These are phyloP conservation scores for Gonioctena quinquepunctata DNA, from an alignment of 1,140 invertebrate genomes.

Conservation along the genomic window DNA sequence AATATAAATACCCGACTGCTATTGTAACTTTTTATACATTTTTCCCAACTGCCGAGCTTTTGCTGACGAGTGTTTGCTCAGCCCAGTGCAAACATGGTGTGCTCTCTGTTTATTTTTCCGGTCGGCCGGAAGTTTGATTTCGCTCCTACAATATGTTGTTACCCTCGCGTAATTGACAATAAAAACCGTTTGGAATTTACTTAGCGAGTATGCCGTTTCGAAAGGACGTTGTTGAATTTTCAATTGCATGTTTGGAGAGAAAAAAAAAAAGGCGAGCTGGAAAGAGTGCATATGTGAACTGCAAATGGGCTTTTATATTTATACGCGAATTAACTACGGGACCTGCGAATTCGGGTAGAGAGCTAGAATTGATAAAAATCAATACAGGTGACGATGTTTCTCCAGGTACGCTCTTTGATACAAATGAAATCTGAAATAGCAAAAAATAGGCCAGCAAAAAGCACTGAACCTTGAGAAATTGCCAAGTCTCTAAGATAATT, in stretches of 20 bases:
- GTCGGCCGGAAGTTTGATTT: slow-evolving; percentile 33
- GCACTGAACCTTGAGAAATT: too few species aligned
- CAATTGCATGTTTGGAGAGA: not conserved
- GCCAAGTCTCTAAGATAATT: too few species aligned
- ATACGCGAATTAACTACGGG: too few species aligned
- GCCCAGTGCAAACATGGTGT: slow-evolving; percentile 39
- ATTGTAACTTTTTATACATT: slow-evolving; percentile 37
- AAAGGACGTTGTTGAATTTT: not conserved
- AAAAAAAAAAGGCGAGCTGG: not conserved
- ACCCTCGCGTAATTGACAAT: slow-evolving; percentile 20
- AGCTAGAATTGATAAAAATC: too few species aligned
- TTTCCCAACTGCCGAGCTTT: slow-evolving; percentile 27
- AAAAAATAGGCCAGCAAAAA: too few species aligned
- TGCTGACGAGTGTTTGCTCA: slow-evolving; percentile 47
- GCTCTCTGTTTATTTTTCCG: slow-evolving; percentile 45
- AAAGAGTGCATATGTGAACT: not conserved
- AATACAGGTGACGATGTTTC: too few species aligned
- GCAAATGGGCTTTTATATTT: too few species aligned
- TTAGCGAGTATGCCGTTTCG: not conserved
- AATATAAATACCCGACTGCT: slow-evolving; percentile 36
- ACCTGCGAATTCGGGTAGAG: too few species aligned
- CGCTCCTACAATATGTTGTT: slow-evolving; percentile 14
- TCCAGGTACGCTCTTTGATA: too few species aligned
- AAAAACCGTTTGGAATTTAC: slow-evolving; percentile 7
- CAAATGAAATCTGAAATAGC: too few species aligned